phyloP scores from a whole-genome alignment of 1,140 invertebrate genomes.

The Babylonia areolata region DNA sequence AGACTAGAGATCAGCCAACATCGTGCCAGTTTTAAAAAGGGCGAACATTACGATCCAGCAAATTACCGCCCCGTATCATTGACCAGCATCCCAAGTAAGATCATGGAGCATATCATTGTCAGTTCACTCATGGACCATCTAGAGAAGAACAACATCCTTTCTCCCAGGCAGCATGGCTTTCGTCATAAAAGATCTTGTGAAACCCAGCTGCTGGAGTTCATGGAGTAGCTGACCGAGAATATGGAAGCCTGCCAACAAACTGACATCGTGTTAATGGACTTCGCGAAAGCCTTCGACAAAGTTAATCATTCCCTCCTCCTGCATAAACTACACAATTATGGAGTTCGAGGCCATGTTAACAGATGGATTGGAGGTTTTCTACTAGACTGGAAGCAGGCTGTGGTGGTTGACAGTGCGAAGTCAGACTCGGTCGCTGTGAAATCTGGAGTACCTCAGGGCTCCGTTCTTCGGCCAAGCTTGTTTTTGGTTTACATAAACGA shows the following conservation, averaged over 20 bases:
- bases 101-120: not conserved
- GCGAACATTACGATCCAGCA: not conserved
- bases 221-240: not conserved
- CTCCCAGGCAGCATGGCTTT: not conserved
- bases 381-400: not conserved
- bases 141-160: not conserved
- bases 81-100: not conserved
- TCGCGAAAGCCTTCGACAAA: not conserved
- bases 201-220: not conserved
- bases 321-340: not conserved
- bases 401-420: not conserved
- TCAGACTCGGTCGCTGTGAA: not conserved
- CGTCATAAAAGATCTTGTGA: not conserved
- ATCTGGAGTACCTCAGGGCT: not conserved
- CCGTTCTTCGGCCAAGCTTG: not conserved
- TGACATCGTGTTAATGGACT: not conserved
- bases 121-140: not conserved
- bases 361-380: not conserved
- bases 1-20: not conserved
- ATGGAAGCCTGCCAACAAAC: not conserved
- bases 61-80: not conserved
- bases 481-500: slow-evolving; percentile 2
- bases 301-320: not conserved
- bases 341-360: not conserved
- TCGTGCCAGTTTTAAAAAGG: not conserved